Evolutionary conservation across 2,797 vertebrate species (phyloP), one percentile per base, ranked within the genome.

Genomic region (Clangula hyemalis): DNA sequence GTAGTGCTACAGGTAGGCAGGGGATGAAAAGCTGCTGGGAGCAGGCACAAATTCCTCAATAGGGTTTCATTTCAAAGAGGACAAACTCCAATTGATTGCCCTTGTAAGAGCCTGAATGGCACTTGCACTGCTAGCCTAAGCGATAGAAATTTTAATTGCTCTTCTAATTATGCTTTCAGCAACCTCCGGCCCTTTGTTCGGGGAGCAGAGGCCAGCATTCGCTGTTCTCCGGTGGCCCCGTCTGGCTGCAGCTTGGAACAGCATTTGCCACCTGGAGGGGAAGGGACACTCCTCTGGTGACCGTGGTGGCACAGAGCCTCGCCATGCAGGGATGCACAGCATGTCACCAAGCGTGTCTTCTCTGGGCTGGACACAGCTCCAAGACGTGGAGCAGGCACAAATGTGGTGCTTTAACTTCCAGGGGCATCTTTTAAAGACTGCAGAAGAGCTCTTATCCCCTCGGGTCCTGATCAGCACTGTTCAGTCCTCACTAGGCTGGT

Each of bases 201-300:
- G 70, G 16, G 38, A 87, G 79, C 6, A 11, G 64, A 94, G 92
- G 91, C 90, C 92, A 94, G 3, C 60, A 95, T 96, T 85, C 0
- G 11, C 92, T 95, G 96, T 76, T 94, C 96, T 94, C 90, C 93
- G 82, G 92, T 97, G 96, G 94, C 93, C 96, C 70, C 95, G 2
- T 97, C 96, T 96, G 96, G 96, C 90, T 95, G 95, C 89, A 95
- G 89, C 93, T 66, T 95, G 95, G 90, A 95, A 96, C 95, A 97
- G 96, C 95, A 95, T 92, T 97, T 95, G 90, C 78, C 94, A 96
- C 86, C 85, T 64, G 73, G 20, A 94, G 57, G 19, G 47, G 66
- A 94, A 87, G 54, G 65, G 87, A 85, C 86, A 80, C 41, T 87
- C 27, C 54, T n/a, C 30, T 8, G 18, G 61, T 51, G 54, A 69